phyloP scores from a whole-genome alignment of 1,140 invertebrate genomes.

The Aethina tumida region DNA sequence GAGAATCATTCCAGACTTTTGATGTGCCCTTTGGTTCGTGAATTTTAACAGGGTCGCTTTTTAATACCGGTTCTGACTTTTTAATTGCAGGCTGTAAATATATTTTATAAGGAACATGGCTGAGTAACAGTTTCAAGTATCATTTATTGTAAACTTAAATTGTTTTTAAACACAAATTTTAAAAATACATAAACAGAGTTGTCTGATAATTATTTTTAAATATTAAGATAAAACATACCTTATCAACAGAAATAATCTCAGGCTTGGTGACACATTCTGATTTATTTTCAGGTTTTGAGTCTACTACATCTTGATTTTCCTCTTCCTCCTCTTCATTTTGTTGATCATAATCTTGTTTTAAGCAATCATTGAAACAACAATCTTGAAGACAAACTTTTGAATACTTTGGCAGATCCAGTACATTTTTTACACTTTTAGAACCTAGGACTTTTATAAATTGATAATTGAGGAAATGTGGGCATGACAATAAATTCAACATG shows the following conservation, averaged over 20 bases:
- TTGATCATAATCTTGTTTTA: constrained; percentile 24
- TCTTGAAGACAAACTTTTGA: constrained; percentile 27
- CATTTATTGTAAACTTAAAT: constrained; percentile 4
- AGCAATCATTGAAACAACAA: constrained; percentile 32
- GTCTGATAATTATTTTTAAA: too few species aligned
- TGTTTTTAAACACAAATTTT: constrained; percentile 2
- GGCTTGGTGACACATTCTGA: too few species aligned
- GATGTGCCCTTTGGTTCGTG: constrained; percentile 33
- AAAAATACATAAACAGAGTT: constrained; percentile 10
- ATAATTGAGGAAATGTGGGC: constrained; percentile 45
- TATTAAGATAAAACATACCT: too few species aligned
- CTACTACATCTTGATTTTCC: too few species aligned
- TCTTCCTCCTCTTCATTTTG: constrained; percentile 1
- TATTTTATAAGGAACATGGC: constrained; percentile 4
- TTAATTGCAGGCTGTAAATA: constrained; percentile 5
- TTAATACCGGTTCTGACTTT: constrained; percentile 9
- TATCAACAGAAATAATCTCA: background rate
- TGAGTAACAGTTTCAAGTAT: background rate
- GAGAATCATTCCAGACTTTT: constrained; percentile 46
- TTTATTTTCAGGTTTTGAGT: constrained; percentile 2
- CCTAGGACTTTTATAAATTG: constrained; percentile 29
- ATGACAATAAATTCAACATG: constrained; percentile 37
- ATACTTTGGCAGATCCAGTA: constrained; percentile 20
- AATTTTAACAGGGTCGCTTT: constrained; percentile 29
- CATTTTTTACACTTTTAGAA: constrained; percentile 14